Evolutionary conservation across 2,888 invertebrate species (phyloP), one percentile per base, ranked within the genome.

Genomic region (Rhamnusium bicolor): DNA sequence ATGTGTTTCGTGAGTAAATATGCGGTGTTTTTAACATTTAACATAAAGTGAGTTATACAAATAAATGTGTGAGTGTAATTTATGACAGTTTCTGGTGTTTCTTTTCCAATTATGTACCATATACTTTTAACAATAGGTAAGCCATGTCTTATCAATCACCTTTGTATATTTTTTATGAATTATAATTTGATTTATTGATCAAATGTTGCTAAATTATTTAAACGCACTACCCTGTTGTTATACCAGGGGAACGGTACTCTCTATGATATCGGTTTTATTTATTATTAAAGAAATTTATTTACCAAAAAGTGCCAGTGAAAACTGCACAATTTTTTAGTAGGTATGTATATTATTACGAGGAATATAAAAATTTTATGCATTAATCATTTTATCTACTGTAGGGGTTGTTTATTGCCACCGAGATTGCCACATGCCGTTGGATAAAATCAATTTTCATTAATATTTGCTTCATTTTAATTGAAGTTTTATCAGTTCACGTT

Each of bases 101-200:
- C 84, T 85, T 84, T 83, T 81, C 80, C 85, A 85, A 86, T 87
- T 86, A 86, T 85, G 86, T 85, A 85, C 84, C 84, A 84, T 86
- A 85, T 83, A 86, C 83, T 86, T 84, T 86, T 86, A 87, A 88
- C 88, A 88, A 88, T 87, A 88, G 88, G 87, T 88, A 87, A 88
- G 87, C 86, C 86, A 87, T 87, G 86, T 87, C 87, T 87, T 87
- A 87, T 87, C 86, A 84, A 84, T 86, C 85, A 87, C 86, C 86
- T 86, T 86, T 87, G 85, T 86, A 85, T 83, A 85, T 85, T 83
- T 84, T 85, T 85, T 83, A 82, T 84, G 81, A 81, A 80, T 81
- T 78, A 71, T 82, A 81, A 82, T 84, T 84, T 83, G 83, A 84
- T 85, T 84, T 85, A 83, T 84, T 79, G 81, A 79, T 81, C 76